These are phyloP conservation scores for Heliothis subflexa DNA, from an alignment of 1,140 invertebrate species.

Conservation along the genomic window DNA sequence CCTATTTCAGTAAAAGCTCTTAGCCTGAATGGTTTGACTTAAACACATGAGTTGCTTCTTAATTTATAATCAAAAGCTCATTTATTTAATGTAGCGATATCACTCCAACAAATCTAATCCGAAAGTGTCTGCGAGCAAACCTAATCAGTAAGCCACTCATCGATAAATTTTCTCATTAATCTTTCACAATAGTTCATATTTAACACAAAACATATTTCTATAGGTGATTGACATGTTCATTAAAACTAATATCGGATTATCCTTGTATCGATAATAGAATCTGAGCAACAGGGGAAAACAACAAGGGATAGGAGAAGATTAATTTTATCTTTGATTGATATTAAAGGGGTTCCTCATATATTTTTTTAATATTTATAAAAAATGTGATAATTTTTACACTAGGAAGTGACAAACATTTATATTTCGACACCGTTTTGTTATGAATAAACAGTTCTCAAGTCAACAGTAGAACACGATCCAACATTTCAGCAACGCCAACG, in stretches of 20 bases:
- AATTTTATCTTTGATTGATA: conserved; percentile 35
- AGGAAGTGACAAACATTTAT: neutral
- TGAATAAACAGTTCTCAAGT: conserved; percentile 8
- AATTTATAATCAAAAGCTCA: too few species aligned
- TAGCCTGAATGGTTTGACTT: too few species aligned
- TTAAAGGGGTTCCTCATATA: conserved; percentile 7
- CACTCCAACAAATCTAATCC: neutral
- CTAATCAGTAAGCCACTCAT: neutral
- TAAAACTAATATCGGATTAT: conserved; percentile 66
- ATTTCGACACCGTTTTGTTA: too few species aligned
- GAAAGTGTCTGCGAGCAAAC: neutral
- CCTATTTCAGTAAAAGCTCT: too few species aligned
- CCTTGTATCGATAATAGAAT: conserved; percentile 64
- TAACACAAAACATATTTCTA: conserved; percentile 24
- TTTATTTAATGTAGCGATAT: neutral
- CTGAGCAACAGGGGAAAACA: conserved; percentile 51
- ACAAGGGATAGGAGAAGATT: conserved; percentile 50
- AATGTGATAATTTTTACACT: neutral
- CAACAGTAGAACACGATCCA: conserved; percentile 2
- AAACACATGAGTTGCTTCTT: too few species aligned
- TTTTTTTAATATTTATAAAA: neutral
- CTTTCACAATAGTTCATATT: conserved; percentile 18
- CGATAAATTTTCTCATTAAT: conserved; percentile 30
- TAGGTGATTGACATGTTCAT: conserved; percentile 64
- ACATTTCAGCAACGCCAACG: neutral